Percentiles rank a stretch among this genome's conserved stretches.
phyloP scores from a whole-genome alignment of 2,113 vertebrate genomes.

The Smithornis capensis region DNA sequence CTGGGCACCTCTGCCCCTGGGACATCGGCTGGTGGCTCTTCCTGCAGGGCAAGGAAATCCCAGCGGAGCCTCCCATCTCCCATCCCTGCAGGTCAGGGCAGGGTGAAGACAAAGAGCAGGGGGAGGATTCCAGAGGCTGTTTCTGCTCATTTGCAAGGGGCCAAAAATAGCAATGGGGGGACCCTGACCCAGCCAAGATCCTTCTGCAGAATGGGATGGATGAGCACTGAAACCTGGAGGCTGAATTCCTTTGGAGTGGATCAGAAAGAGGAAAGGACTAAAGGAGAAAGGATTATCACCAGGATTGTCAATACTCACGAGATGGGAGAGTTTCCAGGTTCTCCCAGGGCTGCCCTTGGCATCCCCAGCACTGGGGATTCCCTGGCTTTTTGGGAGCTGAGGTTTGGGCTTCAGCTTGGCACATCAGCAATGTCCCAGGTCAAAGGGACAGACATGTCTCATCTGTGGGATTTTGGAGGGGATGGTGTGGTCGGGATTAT shows the following conservation, averaged over 20 bases:
- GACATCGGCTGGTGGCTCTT: background rate
- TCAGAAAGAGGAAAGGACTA: background rate
- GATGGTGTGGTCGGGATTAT: background rate
- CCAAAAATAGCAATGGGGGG: background rate
- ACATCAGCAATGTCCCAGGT: background rate
- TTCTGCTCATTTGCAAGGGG: background rate
- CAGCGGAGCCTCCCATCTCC: background rate
- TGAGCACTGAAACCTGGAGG: background rate
- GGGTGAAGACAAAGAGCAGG: background rate
- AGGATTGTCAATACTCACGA: background rate
- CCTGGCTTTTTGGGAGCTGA: background rate
- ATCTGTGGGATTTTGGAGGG: background rate
- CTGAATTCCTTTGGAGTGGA: background rate
- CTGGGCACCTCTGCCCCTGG: background rate
- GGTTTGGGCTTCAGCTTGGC: background rate
- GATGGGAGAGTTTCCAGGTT: background rate
- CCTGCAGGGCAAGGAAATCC: background rate
- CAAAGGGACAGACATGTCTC: background rate
- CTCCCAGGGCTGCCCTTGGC: background rate
- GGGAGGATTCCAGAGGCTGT: background rate
- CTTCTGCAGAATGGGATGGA: too few relatives aligned
- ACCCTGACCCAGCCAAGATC: background rate
- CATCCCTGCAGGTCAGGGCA: background rate
- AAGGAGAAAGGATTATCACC: background rate
- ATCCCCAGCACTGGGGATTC: background rate